Percentiles rank a stretch among this genome's conserved stretches.
Conservation (phyloP, 2,113 vertebrate genomes). For the Nothocercus nigrocapillus region DNA sequence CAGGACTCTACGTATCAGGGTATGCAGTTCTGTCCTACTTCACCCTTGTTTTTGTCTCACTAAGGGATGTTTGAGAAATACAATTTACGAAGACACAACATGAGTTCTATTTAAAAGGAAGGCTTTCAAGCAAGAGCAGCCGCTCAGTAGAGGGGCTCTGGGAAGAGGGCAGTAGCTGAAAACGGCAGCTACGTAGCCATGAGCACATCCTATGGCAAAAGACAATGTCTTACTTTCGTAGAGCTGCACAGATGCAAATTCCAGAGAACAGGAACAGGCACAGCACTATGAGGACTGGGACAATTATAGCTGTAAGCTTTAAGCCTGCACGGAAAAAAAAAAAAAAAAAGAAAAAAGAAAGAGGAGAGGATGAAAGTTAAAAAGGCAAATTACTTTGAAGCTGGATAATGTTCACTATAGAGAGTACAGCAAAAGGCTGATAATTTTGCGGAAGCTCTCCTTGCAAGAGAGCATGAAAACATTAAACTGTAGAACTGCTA, state of each 20-base stretch:
- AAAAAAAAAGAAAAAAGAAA: neutral
- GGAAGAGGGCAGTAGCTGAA: neutral
- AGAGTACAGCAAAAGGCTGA: neutral
- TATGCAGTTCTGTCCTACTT: neutral
- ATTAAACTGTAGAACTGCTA: neutral
- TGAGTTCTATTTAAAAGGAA: neutral
- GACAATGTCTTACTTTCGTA: slow-evolving; percentile 78
- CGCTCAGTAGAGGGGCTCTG: neutral
- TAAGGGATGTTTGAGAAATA: neutral
- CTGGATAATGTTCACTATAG: neutral
- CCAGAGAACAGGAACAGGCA: slow-evolving; percentile 73
- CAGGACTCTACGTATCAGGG: neutral
- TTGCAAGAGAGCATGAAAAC: neutral
- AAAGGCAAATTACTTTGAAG: neutral
- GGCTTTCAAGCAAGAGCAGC: neutral
- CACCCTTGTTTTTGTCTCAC: neutral
- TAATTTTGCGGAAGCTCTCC: neutral
- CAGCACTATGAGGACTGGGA: slow-evolving; percentile 67
- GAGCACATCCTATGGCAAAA: neutral
- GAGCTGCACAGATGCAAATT: slow-evolving; percentile 72
- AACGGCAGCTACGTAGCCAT: neutral
- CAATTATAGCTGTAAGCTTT: slow-evolving; percentile 69
- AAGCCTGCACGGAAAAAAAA: slow-evolving; percentile 57
- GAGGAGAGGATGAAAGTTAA: neutral
- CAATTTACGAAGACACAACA: neutral